Conservation (phyloP, 2,797 vertebrate species). For the Monodelphis domestica region DNA sequence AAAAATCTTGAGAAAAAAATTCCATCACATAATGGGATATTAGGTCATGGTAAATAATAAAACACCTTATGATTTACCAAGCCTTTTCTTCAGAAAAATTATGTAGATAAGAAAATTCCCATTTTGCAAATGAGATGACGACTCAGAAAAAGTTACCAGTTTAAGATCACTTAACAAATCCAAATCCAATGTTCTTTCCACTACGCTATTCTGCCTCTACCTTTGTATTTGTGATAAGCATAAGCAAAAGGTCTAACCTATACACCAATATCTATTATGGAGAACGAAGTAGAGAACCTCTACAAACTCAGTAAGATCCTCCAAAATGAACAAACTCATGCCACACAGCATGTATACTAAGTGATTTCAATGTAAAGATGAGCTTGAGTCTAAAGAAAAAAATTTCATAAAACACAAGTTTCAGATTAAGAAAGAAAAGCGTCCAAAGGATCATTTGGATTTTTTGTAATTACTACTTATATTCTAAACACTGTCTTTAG, state of each 20-base stretch:
- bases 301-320: neutral
- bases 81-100: too few relatives aligned
- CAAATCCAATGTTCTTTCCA: neutral
- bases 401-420: neutral
- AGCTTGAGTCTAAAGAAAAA: neutral
- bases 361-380: neutral
- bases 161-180: neutral
- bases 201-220: neutral
- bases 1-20: too few relatives aligned
- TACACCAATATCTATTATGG: neutral
- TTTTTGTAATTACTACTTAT: too few relatives aligned
- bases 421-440: neutral
- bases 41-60: neutral
- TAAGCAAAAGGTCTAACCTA: neutral
- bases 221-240: neutral
- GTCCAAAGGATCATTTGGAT: too few relatives aligned
- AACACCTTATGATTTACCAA: neutral
- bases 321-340: neutral
- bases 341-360: neutral
- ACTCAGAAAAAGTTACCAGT: neutral
- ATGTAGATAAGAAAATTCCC: neutral
- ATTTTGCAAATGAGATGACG: neutral
- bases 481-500: neutral
- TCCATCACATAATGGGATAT: neutral
- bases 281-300: neutral